Evolutionary conservation across 2,113 vertebrate genomes (phyloP), one percentile per base, ranked within the genome.

Genomic region (Calonectris borealis): DNA sequence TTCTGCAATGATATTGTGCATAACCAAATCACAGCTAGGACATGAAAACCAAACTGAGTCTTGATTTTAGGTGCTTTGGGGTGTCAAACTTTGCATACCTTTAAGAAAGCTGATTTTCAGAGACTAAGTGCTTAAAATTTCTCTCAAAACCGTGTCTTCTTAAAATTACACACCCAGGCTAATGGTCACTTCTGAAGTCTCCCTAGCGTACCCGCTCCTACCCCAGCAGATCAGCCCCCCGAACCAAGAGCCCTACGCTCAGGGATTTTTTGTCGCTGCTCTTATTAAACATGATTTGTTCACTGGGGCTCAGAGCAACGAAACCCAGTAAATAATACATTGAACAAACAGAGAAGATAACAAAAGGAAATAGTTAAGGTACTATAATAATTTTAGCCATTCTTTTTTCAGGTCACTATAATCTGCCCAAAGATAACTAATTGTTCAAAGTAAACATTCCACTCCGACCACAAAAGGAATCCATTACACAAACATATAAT

Each of bases 401-500:
- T 97, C 97, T 97, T 97, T 98, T 97, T 98, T 97, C 98, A 98
- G 98, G 98, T 98, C 98, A 97, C 98, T 98, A 98, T 98, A 98
- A 98, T 99, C 98, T 98, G 98, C 98, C 98, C 97, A 98, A 98
- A 98, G 98, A 98, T 98, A 98, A 98, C 98, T 99, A 98, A 99
- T 98, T 98, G 98, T 98, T 98, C 98, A 98, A 98, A 98, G 98
- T 98, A 99, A 99, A 99, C 98, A 98, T 98, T 98, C 98, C 97
- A 97, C 97, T 98, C 95, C 20, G 54, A 98, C 98, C 98, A 98
- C 98, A 98, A 98, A 98, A 98, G 98, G 98, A 99, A 99, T 99
- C 98, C 98, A 98, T 98, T 98, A 98, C 98, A 98, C 98, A 99
- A 99, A 99, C 98, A 99, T 99, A 99, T 99, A 99, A 99, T 99